Conservation (phyloP, 23 tunicate genomes). For the Phallusia fumigata region DNA sequence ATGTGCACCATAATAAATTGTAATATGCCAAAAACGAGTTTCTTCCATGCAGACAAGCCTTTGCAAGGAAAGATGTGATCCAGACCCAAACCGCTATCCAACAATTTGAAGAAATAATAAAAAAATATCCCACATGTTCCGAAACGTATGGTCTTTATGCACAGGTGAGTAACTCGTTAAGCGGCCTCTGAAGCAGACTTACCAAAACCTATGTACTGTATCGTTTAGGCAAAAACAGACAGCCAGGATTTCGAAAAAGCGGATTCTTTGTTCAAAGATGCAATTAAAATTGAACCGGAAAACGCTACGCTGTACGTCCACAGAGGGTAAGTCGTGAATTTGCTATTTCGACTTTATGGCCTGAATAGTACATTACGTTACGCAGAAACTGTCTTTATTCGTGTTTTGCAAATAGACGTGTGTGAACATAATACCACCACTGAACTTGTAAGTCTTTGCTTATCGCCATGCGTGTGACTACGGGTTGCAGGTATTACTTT, state of each 20-base stretch:
- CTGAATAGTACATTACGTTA: too few relatives aligned
- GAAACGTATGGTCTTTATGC: slow-evolving; percentile 85
- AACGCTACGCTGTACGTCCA: slow-evolving; percentile 81
- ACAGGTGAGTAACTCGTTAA: slow-evolving; percentile 60
- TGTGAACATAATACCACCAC: too few relatives aligned
- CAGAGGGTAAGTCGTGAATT: slow-evolving; percentile 58
- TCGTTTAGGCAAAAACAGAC: slow-evolving; percentile 78
- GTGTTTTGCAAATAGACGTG: too few relatives aligned
- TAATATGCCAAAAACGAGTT: too few relatives aligned
- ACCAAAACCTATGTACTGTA: not conserved
- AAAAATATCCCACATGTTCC: slow-evolving; percentile 72
- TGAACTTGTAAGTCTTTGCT: too few relatives aligned
- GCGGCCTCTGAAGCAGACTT: too few relatives aligned
- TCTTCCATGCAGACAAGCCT: slow-evolving; percentile 50
- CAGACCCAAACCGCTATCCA: slow-evolving; percentile 41
- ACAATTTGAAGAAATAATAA: slow-evolving; percentile 60
- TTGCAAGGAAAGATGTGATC: slow-evolving; percentile 29
- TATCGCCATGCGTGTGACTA: too few relatives aligned
- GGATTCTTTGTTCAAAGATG: slow-evolving; percentile 63
- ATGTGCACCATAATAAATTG: too few relatives aligned
- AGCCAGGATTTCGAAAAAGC: slow-evolving; percentile 71
- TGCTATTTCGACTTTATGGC: not conserved
- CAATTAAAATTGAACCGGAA: slow-evolving; percentile 72
- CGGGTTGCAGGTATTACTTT: too few relatives aligned
- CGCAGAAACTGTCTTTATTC: too few relatives aligned